These are phyloP conservation scores for Synanthedon myopaeformis DNA, from an alignment of 2,888 invertebrate species.

Conservation along the genomic window DNA sequence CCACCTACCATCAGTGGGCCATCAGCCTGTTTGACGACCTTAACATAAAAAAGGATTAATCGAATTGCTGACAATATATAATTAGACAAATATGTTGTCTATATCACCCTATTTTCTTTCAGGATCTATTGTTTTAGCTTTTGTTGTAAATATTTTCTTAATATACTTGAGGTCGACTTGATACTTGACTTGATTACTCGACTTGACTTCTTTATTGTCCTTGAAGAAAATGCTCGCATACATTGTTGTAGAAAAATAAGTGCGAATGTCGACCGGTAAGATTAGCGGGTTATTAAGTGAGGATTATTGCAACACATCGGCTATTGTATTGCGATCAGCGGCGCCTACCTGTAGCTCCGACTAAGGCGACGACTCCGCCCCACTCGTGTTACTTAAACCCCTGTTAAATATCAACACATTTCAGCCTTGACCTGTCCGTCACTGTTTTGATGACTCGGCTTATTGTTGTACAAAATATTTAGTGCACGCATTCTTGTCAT, in stretches of 20 bases:
- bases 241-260: slow-evolving; percentile 6
- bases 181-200: no score
- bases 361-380: slow-evolving; percentile 18
- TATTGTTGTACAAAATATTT: slow-evolving; percentile 20
- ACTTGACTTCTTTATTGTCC: no score
- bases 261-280: slow-evolving; percentile 29
- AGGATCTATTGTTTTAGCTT: no score
- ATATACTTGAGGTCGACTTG: no score
- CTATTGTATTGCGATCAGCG: slow-evolving; percentile 26
- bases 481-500: slow-evolving; percentile 19
- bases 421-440: slow-evolving; percentile 49
- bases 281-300: slow-evolving; percentile 21
- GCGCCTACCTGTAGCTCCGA: slow-evolving; percentile 7
- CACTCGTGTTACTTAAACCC: slow-evolving; percentile 10
- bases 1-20: no score
- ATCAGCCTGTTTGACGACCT: no score
- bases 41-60: no score
- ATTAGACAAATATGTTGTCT: no score
- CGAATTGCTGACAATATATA: no score
- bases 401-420: slow-evolving; percentile 7
- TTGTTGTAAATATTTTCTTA: no score
- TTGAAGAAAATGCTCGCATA: no score
- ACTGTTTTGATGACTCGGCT: slow-evolving; percentile 26
- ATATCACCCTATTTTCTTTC: no score
- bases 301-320: slow-evolving; percentile 26